Conservation (phyloP, 2,888 invertebrate genomes). For the Agriotes lineatus region DNA sequence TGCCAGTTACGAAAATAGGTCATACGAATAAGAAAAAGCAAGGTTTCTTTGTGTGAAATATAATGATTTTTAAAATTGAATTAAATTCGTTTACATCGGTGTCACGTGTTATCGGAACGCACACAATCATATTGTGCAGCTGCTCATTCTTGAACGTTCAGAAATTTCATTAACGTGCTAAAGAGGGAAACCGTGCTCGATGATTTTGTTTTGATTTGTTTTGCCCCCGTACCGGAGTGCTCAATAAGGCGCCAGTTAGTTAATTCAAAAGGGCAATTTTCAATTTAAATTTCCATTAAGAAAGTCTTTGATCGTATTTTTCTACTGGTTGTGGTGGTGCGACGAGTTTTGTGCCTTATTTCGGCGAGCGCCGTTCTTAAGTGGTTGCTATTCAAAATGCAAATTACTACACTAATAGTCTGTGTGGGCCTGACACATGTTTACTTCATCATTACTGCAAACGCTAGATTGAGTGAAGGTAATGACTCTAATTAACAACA, state of each 20-base stretch:
- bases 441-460: conserved; percentile 45
- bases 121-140: not conserved
- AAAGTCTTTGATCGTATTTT: conserved; percentile 35
- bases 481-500: conserved; percentile 43
- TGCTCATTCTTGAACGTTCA: not conserved
- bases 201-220: conserved; percentile 33
- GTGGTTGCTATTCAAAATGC: conserved; percentile 43
- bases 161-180: conserved; percentile 19
- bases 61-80: no score
- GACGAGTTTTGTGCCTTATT: conserved; percentile 21
- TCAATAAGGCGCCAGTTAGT: conserved; percentile 32
- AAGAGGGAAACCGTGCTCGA: conserved; percentile 16
- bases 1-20: no score
- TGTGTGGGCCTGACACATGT: conserved; percentile 48
- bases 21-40: no score
- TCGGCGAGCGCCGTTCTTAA: conserved; percentile 20
- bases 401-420: conserved; percentile 48
- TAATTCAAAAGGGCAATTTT: conserved; percentile 43
- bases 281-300: conserved; percentile 43
- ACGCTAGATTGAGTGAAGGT: conserved; percentile 43
- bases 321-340: conserved; percentile 8
- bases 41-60: no score
- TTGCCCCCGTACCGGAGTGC: conserved; percentile 16
- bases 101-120: not conserved
- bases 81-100: no score